Conservation (phyloP, 2,888 invertebrate species). For the Caradrina kadenii region DNA sequence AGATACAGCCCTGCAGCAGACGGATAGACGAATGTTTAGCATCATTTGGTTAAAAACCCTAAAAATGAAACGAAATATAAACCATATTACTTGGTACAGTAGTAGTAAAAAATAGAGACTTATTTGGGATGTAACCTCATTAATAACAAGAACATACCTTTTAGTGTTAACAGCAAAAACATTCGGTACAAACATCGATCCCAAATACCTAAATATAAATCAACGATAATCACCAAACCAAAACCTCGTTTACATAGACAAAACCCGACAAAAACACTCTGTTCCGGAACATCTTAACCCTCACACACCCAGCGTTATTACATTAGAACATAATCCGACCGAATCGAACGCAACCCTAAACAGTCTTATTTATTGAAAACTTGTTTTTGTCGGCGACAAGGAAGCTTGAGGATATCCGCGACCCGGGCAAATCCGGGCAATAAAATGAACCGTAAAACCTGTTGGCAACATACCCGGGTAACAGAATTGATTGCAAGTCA, state of each 20-base stretch:
- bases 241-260: conserved; percentile 9
- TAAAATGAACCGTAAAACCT: conserved; percentile 84
- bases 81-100: too few relatives aligned
- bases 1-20: too few relatives aligned
- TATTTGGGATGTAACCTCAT: too few relatives aligned
- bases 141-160: too few relatives aligned
- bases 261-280: conserved; percentile 16
- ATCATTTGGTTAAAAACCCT: too few relatives aligned
- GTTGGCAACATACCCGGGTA: conserved; percentile 75
- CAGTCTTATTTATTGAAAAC: conserved; percentile 78
- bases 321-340: conserved; percentile 55
- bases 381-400: conserved; percentile 74
- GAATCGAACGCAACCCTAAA: conserved; percentile 37
- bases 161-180: too few relatives aligned
- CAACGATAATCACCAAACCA: background rate
- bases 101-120: too few relatives aligned
- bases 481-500: conserved; percentile 74
- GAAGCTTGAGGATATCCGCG: conserved; percentile 67
- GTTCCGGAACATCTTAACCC: conserved; percentile 15
- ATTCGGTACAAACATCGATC: background rate
- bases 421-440: conserved; percentile 72
- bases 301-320: conserved; percentile 35
- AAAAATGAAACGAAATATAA: too few relatives aligned
- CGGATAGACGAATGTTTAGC: too few relatives aligned
- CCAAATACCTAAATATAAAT: background rate